Evolutionary conservation across 2,888 invertebrate species (phyloP).

Genomic region (Cheilosia soror): DNA sequence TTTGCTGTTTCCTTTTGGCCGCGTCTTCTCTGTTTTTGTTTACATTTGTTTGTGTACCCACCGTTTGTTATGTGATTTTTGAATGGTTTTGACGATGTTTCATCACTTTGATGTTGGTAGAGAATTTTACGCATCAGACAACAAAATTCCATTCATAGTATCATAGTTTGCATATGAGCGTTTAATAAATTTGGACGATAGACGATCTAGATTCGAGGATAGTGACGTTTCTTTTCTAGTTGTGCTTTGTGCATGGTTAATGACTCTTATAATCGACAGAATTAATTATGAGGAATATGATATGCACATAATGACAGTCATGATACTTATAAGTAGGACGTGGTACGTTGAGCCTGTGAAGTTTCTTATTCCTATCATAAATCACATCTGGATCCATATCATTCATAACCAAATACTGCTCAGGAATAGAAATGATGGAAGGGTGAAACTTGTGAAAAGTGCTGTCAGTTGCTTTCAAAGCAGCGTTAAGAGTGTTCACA

Average conservation of each 20-base stretch:
- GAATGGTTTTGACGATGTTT: slow-evolving; percentile 44
- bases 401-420: too few relatives aligned
- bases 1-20: slow-evolving; percentile 56
- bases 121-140: slow-evolving; percentile 34
- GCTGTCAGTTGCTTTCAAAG: too few relatives aligned
- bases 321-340: too few relatives aligned
- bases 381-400: too few relatives aligned
- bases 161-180: slow-evolving; percentile 19
- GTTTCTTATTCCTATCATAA: too few relatives aligned
- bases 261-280: not conserved
- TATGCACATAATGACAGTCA: not conserved
- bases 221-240: not conserved
- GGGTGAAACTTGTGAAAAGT: too few relatives aligned
- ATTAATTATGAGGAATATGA: not conserved
- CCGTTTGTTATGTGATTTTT: slow-evolving; percentile 46
- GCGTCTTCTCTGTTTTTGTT: slow-evolving; percentile 69
- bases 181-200: slow-evolving; percentile 13
- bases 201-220: not conserved
- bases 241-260: not conserved
- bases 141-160: slow-evolving; percentile 33
- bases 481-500: not conserved
- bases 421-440: too few relatives aligned
- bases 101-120: slow-evolving; percentile 33
- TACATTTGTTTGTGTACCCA: slow-evolving; percentile 35
- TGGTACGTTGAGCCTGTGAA: too few relatives aligned